Conservation (phyloP, 2,797 vertebrate species). For the Scolopax bukidnonensis region DNA sequence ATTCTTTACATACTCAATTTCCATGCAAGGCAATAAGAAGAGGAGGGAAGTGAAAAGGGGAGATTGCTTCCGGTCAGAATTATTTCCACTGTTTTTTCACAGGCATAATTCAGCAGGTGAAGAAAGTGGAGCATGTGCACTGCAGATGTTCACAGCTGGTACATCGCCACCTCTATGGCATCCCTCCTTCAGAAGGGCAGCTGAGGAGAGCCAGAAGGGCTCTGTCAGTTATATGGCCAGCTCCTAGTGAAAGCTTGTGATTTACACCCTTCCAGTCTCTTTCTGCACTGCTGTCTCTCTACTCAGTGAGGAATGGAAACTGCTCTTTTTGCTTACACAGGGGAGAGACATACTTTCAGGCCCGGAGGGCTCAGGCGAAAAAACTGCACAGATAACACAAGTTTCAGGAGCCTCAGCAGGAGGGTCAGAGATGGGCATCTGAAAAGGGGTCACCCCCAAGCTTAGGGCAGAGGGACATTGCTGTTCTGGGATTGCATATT, state of each 20-base stretch:
- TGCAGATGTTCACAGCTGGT: constrained; percentile 10
- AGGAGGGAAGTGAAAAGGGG: not conserved
- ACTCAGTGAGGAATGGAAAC: not conserved
- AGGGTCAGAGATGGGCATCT: not conserved
- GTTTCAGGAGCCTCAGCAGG: not conserved
- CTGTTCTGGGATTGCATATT: not conserved
- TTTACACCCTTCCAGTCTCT: not conserved
- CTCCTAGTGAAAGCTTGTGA: not conserved
- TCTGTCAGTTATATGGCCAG: not conserved
- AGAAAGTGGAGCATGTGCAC: not conserved
- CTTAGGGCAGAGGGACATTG: not conserved
- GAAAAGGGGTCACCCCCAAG: not conserved
- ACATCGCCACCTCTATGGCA: not conserved
- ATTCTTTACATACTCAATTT: not conserved
- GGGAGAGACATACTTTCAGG: not conserved
- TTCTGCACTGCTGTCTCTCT: not conserved
- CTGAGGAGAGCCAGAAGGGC: not conserved
- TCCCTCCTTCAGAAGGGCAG: not conserved
- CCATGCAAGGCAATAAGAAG: not conserved
- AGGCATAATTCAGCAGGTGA: not conserved
- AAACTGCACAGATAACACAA: rapidly evolving
- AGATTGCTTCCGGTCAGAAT: not conserved
- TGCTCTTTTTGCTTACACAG: not conserved
- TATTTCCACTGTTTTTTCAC: constrained; percentile 1
- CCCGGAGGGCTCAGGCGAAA: not conserved